Conservation (phyloP, 2,113 vertebrate species). For the Microcebus tavaratra region DNA sequence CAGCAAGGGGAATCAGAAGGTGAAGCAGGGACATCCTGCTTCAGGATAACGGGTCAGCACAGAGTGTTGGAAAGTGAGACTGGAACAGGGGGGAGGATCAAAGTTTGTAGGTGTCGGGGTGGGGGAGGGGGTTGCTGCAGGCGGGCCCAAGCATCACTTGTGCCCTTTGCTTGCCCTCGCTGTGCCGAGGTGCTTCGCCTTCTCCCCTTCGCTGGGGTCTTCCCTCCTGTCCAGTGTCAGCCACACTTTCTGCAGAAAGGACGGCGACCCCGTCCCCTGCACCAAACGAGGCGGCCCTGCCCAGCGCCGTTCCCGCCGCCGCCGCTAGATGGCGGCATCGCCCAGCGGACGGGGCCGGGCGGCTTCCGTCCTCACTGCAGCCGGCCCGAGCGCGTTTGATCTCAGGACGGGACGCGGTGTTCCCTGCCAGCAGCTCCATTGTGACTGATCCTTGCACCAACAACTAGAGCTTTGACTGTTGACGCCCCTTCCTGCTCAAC, state of each 20-base stretch:
- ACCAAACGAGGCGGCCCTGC: accelerated
- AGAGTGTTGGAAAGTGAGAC: neutral
- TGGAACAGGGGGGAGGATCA: accelerated
- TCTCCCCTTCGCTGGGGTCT: neutral
- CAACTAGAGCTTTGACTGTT: neutral
- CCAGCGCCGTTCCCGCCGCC: accelerated
- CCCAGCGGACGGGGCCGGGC: neutral
- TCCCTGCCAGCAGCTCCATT: neutral
- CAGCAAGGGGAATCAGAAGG: neutral
- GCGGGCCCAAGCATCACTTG: neutral
- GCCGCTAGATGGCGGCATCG: conserved; percentile 59
- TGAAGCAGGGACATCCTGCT: neutral
- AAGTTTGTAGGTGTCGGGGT: neutral
- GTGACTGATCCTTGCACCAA: neutral
- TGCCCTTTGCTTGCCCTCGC: neutral
- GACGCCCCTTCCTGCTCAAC: neutral
- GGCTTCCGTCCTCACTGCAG: neutral
- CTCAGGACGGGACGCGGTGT: neutral
- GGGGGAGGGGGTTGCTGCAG: neutral
- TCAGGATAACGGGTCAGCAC: neutral
- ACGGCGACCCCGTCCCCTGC: neutral
- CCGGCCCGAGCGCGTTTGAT: neutral
- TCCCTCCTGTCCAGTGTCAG: neutral
- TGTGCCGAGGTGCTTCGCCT: neutral
- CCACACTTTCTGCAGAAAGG: conserved; percentile 7